Percentiles rank a stretch among this genome's conserved stretches.
Conservation (phyloP, 2,888 invertebrate genomes). For the Andrena minutula region DNA sequence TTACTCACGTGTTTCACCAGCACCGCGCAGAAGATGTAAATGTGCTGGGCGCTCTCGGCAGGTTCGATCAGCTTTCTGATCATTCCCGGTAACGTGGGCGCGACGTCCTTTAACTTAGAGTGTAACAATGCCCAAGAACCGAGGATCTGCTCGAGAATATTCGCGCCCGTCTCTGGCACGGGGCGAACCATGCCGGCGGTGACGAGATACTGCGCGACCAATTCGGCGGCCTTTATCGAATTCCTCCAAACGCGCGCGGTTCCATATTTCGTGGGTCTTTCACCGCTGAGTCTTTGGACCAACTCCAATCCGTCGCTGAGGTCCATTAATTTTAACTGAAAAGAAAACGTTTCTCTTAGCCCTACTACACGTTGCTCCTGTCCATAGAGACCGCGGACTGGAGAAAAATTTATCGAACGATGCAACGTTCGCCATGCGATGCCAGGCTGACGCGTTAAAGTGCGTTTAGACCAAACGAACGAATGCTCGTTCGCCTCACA, state of each 20-base stretch:
- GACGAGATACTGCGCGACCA: conserved; percentile 87
- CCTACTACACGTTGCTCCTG: not conserved
- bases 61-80: conserved; percentile 85
- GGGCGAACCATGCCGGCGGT: conserved; percentile 87
- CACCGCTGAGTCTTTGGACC: conserved; percentile 86
- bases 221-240: conserved; percentile 86
- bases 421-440: too few species aligned
- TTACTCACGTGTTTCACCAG: conserved; percentile 84
- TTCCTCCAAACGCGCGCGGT: conserved; percentile 87
- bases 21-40: conserved; percentile 88
- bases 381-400: not conserved
- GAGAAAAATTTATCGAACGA: not conserved
- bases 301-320: conserved; percentile 86
- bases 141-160: conserved; percentile 81
- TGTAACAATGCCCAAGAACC: conserved; percentile 83
- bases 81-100: conserved; percentile 81
- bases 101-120: conserved; percentile 80
- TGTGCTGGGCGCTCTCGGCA: conserved; percentile 89
- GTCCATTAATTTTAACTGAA: conserved; percentile 86
- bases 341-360: conserved; percentile 41
- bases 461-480: too few species aligned
- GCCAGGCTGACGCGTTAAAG: too few species aligned
- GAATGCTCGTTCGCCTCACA: too few species aligned
- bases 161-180: conserved; percentile 82
- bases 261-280: conserved; percentile 84